phyloP scores from a whole-genome alignment of 2,797 vertebrate genomes.

The Neopelma chrysocephalum region DNA sequence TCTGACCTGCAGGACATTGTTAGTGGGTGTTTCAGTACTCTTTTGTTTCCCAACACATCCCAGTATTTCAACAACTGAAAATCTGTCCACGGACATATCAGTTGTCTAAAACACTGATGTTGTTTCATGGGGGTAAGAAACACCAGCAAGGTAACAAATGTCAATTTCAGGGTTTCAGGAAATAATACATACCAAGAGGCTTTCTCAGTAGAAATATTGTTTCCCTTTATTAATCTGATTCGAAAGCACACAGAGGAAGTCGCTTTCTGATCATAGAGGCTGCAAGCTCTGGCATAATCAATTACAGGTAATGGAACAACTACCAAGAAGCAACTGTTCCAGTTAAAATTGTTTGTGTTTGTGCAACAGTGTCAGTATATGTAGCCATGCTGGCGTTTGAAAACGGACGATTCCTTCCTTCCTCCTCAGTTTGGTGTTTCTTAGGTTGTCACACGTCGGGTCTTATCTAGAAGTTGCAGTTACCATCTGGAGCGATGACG shows the following conservation, averaged over 20 bases:
- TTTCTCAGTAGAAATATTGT: not conserved
- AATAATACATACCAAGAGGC: not conserved
- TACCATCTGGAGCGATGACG: not conserved
- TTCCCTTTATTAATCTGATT: not conserved
- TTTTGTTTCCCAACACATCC: not conserved
- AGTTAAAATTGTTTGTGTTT: not conserved
- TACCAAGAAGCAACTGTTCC: not conserved
- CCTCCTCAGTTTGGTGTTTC: not conserved
- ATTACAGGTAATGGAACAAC: not conserved
- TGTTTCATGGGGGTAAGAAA: not conserved
- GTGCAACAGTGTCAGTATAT: fast-evolving
- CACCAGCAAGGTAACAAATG: not conserved
- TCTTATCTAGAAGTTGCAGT: slow-evolving; percentile 1
- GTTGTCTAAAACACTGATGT: not conserved
- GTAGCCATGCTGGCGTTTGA: not conserved
- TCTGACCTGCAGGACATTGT: not conserved
- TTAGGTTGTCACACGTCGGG: fast-evolving
- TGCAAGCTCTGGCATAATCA: not conserved
- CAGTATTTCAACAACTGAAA: not conserved
- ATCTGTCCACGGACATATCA: not conserved
- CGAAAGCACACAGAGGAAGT: not conserved
- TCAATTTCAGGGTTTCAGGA: not conserved
- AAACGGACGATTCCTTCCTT: not conserved
- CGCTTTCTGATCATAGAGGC: not conserved
- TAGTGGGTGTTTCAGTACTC: not conserved